phyloP scores from a whole-genome alignment of 2,888 invertebrate genomes.

The Arctia plantaginis region DNA sequence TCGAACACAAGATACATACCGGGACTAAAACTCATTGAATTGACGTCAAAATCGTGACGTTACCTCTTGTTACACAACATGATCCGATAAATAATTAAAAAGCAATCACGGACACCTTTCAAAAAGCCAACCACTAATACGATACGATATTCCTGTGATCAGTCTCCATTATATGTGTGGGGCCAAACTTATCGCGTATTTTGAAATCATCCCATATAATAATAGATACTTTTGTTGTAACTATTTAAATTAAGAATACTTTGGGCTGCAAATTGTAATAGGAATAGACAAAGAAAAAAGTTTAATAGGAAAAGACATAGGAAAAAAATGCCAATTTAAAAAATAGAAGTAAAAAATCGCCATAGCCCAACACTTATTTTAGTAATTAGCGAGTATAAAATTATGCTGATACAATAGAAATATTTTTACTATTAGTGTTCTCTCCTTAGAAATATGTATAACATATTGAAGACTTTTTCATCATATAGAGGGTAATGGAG shows the following conservation, averaged over 20 bases:
- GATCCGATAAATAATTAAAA: constrained; percentile 75
- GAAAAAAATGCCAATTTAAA: no score
- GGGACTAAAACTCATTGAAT: not conserved
- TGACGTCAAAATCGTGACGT: constrained; percentile 15
- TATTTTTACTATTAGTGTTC: no score
- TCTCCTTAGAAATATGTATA: no score
- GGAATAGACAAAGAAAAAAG: no score
- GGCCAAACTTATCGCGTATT: constrained; percentile 52
- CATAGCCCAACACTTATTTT: no score
- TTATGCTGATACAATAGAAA: no score
- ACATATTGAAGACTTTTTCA: no score
- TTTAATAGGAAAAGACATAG: no score
- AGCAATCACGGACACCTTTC: constrained; percentile 79
- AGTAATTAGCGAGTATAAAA: no score
- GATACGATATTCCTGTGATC: constrained; percentile 72
- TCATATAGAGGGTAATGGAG: no score
- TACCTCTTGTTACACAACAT: constrained; percentile 19
- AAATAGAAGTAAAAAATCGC: no score
- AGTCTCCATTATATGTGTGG: constrained; percentile 62
- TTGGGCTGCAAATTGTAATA: not conserved
- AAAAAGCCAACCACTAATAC: constrained; percentile 79
- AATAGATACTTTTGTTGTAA: not conserved
- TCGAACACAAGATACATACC: not conserved
- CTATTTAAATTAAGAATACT: not conserved
- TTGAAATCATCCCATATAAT: not conserved